Base-by-base conservation (phyloP, 2,888 invertebrate genomes). In the Synanthedon formicaeformis region DNA sequence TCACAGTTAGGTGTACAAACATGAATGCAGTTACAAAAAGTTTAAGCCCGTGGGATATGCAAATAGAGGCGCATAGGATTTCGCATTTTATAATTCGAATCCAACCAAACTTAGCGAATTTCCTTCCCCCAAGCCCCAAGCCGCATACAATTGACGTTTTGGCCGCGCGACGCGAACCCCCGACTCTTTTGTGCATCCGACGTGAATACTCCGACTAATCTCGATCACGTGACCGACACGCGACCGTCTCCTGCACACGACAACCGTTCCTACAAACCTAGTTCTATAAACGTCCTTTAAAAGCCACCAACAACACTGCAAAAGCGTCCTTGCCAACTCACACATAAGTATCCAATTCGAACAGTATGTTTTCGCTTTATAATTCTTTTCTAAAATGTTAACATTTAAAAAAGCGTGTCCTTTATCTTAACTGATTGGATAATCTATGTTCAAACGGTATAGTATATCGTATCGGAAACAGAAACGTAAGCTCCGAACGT, bases 351-450 rank as follows among this genome's bases (percentile, higher is more conserved):
- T 68, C 66, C 72, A 69, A 71, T 54, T 75, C 45, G 8, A 68
- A 64, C 55, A 60, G 61, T 61, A 57, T 67, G 58, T 60, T 59
- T 70, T 71, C 72, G 78, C 71, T 75, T 71, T 60, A 64, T 74
- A 72, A 55, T 45, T 41, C 67, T 2, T 59, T 66, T 58, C 55
- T 52, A 59, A 65, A 66, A 68, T 70, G 63, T 60, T 56, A 55
- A 6, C 12, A 58, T 56, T 23, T 66, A 75, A 86, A 85, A 84
- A 86, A 85, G 81, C 83, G 83, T 84, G 81, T 81, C 81, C 78
- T 83, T 85, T 87, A 86, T 86, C 86, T 85, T 86, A 84, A 84
- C 87, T 86, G 87, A 87, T 87, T 87, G 86, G 86, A 84, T 87
- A 87, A 87, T 87, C 86, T 86, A 81, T 84, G 75, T 75, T 86